Conservation (phyloP, 1,140 invertebrate species). For the Apolygus lucorum region DNA sequence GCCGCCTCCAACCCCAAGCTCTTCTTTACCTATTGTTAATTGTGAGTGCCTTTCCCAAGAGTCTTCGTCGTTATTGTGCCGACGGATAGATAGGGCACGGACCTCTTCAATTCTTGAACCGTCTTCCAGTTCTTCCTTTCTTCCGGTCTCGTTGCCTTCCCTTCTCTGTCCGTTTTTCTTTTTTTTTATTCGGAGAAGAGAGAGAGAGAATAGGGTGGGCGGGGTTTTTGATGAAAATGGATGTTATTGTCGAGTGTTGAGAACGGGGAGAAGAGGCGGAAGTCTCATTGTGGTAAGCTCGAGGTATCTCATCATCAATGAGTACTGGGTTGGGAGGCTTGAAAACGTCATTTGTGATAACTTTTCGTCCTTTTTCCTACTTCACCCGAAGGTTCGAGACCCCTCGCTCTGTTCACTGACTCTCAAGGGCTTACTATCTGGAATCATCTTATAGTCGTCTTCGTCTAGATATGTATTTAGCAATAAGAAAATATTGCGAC, state of each 20-base stretch:
- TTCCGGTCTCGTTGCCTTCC: background rate
- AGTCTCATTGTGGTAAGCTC: background rate
- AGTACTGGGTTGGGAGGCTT: no score
- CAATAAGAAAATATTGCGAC: no score
- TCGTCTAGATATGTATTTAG: no score
- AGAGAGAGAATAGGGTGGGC: no score
- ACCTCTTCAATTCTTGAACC: slow-evolving; percentile 16
- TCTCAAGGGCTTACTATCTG: no score
- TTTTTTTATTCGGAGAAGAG: no score
- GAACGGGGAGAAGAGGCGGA: no score
- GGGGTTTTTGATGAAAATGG: slow-evolving; percentile 7
- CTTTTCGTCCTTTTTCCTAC: no score
- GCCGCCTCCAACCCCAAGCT: background rate
- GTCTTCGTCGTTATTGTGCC: background rate
- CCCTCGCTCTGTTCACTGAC: no score
- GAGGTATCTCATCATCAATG: slow-evolving; percentile 9
- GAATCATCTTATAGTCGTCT: no score
- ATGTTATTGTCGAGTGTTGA: slow-evolving; percentile 10
- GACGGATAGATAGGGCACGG: slow-evolving; percentile 9
- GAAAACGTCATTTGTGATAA: no score
- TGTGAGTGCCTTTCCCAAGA: background rate
- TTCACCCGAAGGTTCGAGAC: no score
- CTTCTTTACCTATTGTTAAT: slow-evolving; percentile 4
- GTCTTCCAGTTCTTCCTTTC: background rate
- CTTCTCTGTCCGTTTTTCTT: background rate